A percentile compares a stretch with the other conserved stretches of the same genome.
Conservation (phyloP, 2,888 invertebrate genomes). For the Glaucopsyche alexis region DNA sequence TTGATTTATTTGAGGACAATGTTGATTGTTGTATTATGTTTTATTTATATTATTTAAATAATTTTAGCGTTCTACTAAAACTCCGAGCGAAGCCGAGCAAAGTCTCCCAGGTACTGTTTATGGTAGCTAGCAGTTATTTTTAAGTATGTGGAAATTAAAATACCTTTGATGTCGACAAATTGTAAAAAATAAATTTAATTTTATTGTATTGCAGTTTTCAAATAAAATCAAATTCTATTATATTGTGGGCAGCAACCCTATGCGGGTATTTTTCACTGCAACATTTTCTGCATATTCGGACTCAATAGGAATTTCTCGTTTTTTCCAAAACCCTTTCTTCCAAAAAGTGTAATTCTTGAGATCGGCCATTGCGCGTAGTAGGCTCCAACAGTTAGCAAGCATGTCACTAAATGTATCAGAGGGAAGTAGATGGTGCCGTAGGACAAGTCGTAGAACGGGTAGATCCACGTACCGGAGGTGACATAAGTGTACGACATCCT, state of each 20-base stretch:
- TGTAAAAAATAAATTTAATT: background rate
- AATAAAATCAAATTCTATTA: background rate
- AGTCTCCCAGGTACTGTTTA: no score
- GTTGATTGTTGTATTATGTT: no score
- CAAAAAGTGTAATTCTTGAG: background rate
- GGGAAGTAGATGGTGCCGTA: slow-evolving; percentile 21
- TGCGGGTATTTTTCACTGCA: background rate
- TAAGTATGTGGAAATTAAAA: no score
- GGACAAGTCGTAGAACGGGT: background rate
- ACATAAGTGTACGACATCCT: background rate
- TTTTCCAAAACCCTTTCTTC: background rate
- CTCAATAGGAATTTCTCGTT: background rate
- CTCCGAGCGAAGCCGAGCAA: no score
- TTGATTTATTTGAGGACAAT: no score
- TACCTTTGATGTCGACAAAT: background rate
- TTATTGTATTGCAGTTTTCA: background rate
- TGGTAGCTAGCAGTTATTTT: no score
- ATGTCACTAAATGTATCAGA: background rate
- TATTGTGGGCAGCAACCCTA: background rate
- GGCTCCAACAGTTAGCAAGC: background rate
- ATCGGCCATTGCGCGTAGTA: slow-evolving; percentile 21
- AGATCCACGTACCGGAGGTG: background rate
- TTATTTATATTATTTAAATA: no score
- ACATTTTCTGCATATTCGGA: background rate
- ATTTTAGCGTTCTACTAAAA: no score